Conservation (phyloP, 1,140 invertebrate species). For the Rhagoletis pomonella region DNA sequence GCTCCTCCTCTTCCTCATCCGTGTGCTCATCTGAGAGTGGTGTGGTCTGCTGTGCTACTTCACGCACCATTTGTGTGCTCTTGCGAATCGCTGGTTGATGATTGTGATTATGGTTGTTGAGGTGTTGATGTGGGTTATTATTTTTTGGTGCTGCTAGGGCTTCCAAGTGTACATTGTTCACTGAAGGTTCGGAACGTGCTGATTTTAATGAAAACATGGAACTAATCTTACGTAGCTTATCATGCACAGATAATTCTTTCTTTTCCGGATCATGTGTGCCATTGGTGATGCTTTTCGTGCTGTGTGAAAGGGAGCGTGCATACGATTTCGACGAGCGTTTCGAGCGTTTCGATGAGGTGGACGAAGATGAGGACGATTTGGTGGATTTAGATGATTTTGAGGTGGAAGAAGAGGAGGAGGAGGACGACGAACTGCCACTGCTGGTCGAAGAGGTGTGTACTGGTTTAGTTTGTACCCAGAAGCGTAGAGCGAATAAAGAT, state of each 20-base stretch:
- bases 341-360: slow-evolving; percentile 60
- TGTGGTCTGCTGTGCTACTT: slow-evolving; percentile 49
- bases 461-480: slow-evolving; percentile 74
- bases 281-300: slow-evolving; percentile 65
- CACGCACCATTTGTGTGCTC: slow-evolving; percentile 9
- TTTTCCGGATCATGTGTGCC: slow-evolving; percentile 56
- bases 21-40: not conserved
- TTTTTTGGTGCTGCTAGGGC: not conserved
- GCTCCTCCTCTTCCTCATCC: not conserved
- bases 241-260: slow-evolving; percentile 65
- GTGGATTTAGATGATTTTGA: slow-evolving; percentile 61
- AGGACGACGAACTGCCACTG: slow-evolving; percentile 56
- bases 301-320: slow-evolving; percentile 60
- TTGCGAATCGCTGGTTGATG: slow-evolving; percentile 12
- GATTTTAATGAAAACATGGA: slow-evolving; percentile 71
- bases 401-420: slow-evolving; percentile 54
- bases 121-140: slow-evolving; percentile 1
- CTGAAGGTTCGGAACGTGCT: slow-evolving; percentile 13
- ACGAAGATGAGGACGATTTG: slow-evolving; percentile 57
- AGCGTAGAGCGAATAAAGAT: slow-evolving; percentile 77
- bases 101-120: slow-evolving; percentile 58
- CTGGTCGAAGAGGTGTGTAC: slow-evolving; percentile 64
- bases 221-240: slow-evolving; percentile 67
- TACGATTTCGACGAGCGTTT: slow-evolving; percentile 66
- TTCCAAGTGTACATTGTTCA: slow-evolving; percentile 13